These are phyloP conservation scores for Grammomys dolichurus DNA, from an alignment of 2,113 vertebrate species.

Conservation along the genomic window DNA sequence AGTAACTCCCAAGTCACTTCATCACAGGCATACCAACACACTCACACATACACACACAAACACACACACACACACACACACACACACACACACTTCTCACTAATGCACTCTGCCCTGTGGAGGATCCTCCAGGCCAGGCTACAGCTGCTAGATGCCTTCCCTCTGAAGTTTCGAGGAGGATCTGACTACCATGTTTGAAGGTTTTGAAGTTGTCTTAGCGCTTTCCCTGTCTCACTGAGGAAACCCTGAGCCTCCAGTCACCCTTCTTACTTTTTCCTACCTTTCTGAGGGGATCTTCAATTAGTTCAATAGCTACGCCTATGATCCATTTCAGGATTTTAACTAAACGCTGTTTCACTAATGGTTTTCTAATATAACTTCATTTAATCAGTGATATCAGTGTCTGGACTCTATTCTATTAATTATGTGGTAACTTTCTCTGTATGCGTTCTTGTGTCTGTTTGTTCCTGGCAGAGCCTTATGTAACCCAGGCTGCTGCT, in stretches of 20 bases:
- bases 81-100: neutral
- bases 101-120: neutral
- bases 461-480: neutral
- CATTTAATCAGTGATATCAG: neutral
- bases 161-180: neutral
- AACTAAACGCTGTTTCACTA: conserved; percentile 28
- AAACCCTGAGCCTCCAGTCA: neutral
- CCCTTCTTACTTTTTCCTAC: neutral
- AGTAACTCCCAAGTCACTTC: neutral
- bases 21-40: neutral
- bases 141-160: neutral
- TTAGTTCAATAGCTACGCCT: neutral
- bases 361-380: conserved; percentile 20
- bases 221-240: neutral
- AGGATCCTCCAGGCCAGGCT: neutral
- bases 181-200: neutral
- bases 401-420: conserved; percentile 29
- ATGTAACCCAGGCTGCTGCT: neutral
- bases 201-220: neutral
- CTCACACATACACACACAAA: neutral
- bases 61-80: too few species aligned
- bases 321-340: neutral
- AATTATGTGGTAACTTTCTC: neutral
- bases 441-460: too few species aligned
- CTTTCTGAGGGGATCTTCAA: neutral